Conservation (phyloP, 2,113 vertebrate genomes). For the Indicator indicator region DNA sequence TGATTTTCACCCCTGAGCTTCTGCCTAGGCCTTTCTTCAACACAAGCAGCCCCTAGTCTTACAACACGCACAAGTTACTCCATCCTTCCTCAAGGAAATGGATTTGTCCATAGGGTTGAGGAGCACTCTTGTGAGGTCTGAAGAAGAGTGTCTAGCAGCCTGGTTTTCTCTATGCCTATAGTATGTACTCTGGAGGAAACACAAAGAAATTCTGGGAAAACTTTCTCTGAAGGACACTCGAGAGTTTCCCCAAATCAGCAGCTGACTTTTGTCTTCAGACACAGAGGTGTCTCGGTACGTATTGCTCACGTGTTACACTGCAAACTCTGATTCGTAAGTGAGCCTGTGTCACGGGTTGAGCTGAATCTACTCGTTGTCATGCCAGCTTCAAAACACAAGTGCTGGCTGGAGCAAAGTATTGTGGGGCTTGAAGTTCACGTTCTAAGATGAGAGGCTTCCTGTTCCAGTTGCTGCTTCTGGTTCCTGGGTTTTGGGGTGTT, state of each 20-base stretch:
- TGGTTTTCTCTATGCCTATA: background rate
- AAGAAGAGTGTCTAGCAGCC: background rate
- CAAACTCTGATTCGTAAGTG: background rate
- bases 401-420: no score
- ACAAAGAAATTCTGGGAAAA: background rate
- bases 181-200: background rate
- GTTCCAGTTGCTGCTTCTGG: no score
- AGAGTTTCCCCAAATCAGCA: background rate
- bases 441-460: no score
- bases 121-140: background rate
- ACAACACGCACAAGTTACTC: background rate
- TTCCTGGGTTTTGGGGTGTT: no score
- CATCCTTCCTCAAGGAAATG: background rate
- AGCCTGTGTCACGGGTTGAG: background rate
- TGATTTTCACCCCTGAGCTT: background rate
- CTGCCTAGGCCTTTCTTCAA: background rate
- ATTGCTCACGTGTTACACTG: background rate
- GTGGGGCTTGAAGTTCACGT: no score
- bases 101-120: background rate
- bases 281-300: background rate
- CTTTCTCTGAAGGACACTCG: background rate
- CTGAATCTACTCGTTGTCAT: no score
- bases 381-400: no score
- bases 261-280: background rate
- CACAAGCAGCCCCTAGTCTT: background rate